Evolutionary conservation across 2,888 invertebrate genomes (phyloP).

Genomic region (Calameuta pallipes): DNA sequence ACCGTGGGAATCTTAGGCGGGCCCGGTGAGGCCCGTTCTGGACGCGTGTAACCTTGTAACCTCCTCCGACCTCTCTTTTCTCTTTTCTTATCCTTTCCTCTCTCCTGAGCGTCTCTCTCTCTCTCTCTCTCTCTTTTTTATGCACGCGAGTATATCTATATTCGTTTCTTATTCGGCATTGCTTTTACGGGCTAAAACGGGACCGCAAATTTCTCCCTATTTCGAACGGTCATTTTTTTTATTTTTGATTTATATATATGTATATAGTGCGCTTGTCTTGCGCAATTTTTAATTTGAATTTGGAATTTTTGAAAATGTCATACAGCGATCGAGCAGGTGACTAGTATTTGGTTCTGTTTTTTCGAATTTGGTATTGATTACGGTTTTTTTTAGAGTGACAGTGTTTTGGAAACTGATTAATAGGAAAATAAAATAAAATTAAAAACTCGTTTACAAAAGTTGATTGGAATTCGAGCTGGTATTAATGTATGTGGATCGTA

Average conservation of each 20-base stretch:
- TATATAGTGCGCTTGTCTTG: no score
- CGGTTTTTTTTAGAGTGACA: no score
- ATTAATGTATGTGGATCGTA: not conserved
- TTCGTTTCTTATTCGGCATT: not conserved
- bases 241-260: no score
- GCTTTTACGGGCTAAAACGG: not conserved
- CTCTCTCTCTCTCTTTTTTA: conserved; percentile 9
- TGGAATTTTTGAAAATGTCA: no score
- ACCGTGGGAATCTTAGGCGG: conserved; percentile 65
- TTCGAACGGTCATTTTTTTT: no score
- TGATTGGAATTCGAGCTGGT: not conserved
- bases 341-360: not conserved
- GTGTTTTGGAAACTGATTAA: not conserved
- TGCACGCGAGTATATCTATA: not conserved
- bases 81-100: conserved; percentile 21
- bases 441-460: not conserved
- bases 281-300: no score
- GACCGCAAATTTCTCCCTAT: not conserved
- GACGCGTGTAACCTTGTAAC: conserved; percentile 62
- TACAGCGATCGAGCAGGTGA: no score
- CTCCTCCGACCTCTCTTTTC: conserved; percentile 52
- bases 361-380: not conserved
- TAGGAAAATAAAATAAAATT: not conserved
- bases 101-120: conserved; percentile 13
- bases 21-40: conserved; percentile 58